A percentile compares a stretch with the other conserved stretches of the same genome.
phyloP scores from a whole-genome alignment of 2,113 vertebrate genomes.

The Lepus timidus region DNA sequence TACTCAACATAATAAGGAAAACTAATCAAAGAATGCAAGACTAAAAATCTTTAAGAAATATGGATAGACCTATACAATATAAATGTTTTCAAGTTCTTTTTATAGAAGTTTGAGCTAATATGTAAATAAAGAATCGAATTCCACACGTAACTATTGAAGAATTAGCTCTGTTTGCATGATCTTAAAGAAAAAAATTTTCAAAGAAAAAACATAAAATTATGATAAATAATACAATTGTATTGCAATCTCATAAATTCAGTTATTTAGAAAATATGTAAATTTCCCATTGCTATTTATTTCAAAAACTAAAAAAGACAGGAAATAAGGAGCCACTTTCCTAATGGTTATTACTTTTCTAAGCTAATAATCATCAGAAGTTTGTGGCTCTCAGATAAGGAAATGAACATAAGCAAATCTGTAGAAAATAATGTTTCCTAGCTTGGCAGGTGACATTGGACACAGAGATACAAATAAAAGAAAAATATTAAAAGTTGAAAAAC shows the following conservation, averaged over 20 bases:
- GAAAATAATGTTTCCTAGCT: neutral
- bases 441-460: neutral
- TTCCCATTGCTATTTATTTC: neutral
- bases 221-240: neutral
- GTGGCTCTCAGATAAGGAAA: neutral
- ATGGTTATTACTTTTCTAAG: neutral
- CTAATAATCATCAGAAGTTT: neutral
- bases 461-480: neutral
- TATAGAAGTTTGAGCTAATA: neutral
- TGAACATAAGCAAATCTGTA: neutral
- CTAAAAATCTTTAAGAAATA: neutral
- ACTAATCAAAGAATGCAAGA: neutral
- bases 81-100: neutral
- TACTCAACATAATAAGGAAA: neutral
- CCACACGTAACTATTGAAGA: neutral
- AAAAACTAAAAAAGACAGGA: neutral
- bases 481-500: conserved; percentile 1
- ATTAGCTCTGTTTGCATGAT: neutral
- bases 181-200: conserved; percentile 15
- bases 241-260: neutral
- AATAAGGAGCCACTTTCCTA: neutral
- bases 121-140: neutral
- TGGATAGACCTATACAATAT: neutral
- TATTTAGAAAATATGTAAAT: conserved; percentile 2
- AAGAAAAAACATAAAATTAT: neutral